Evolutionary conservation across 2,113 vertebrate genomes (phyloP).

Genomic region (Bungarus multicinctus): DNA sequence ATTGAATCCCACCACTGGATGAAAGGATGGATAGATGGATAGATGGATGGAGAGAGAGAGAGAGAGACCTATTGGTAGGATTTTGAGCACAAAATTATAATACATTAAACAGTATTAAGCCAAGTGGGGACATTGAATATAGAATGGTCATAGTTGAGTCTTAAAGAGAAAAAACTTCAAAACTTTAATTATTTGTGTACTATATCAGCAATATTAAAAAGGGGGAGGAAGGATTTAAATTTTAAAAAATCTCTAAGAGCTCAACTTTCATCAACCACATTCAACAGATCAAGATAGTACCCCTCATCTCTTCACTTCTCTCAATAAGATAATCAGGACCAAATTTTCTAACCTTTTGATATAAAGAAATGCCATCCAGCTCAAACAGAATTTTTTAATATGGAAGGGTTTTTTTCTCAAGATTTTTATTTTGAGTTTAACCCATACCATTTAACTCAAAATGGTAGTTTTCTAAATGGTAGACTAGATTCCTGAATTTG

Average conservation of each 20-base stretch:
- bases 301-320: background rate
- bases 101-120: background rate
- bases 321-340: background rate
- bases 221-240: background rate
- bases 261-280: background rate
- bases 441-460: background rate
- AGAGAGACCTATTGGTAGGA: background rate
- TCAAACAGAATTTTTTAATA: background rate
- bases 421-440: background rate
- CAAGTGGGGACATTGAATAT: background rate
- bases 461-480: background rate
- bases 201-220: background rate
- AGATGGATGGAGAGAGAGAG: background rate
- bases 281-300: background rate
- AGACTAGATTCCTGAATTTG: background rate
- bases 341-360: background rate
- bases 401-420: background rate
- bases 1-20: no score
- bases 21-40: no score
- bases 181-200: background rate
- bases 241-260: background rate
- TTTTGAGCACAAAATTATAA: background rate
- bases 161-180: background rate
- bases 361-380: background rate
- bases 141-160: background rate